Conservation (phyloP, 2,888 invertebrate species). For the Noctua fimbriata region DNA sequence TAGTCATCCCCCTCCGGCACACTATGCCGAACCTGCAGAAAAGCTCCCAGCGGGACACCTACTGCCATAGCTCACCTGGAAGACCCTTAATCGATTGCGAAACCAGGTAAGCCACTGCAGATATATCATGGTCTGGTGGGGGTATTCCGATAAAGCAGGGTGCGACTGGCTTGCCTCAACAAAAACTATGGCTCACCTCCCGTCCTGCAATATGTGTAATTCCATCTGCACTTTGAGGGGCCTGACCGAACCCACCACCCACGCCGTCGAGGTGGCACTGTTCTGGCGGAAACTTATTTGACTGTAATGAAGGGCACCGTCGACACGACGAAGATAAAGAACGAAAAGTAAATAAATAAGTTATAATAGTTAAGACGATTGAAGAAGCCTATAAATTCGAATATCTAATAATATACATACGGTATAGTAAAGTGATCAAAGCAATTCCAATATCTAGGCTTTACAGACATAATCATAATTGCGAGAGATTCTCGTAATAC, state of each 20-base stretch:
- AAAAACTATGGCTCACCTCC: not conserved
- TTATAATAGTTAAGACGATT: not conserved
- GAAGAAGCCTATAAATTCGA: not conserved
- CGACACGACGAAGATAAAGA: too few species aligned
- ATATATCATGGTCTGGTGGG: too few species aligned
- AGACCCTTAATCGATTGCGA: not conserved
- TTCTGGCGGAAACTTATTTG: not conserved
- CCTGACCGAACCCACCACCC: not conserved
- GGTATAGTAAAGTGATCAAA: conserved; percentile 10
- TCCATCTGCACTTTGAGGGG: not conserved
- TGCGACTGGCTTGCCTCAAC: not conserved
- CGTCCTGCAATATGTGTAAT: not conserved
- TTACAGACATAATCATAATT: conserved; percentile 44
- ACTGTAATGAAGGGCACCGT: not conserved
- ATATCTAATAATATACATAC: not conserved
- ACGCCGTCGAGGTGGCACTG: not conserved
- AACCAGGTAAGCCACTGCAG: not conserved
- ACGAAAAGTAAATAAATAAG: not conserved
- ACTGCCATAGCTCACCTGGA: not conserved
- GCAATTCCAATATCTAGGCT: conserved; percentile 22
- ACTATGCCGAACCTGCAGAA: too few species aligned
- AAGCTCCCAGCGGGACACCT: too few species aligned
- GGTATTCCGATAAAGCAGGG: not conserved
- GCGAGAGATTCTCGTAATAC: conserved; percentile 21
- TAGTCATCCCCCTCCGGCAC: too few species aligned